Evolutionary conservation across 2,113 vertebrate species (phyloP), one percentile per base, ranked within the genome.

Genomic region (Callionymus lyra): DNA sequence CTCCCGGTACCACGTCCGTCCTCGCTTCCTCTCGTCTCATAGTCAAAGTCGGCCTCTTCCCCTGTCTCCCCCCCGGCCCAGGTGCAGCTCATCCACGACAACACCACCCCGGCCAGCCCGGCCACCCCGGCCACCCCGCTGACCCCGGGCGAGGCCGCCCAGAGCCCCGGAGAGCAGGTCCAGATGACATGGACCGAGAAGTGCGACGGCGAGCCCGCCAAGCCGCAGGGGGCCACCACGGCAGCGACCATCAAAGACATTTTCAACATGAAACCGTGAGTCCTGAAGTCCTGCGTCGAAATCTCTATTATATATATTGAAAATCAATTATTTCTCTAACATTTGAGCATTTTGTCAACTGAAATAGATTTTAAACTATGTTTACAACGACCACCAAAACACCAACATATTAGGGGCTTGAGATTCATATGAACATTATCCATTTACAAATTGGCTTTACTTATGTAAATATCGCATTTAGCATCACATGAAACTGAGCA

Each of bases 201-300:
- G 73, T 87, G 85, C 0, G 87, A 86, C 1, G 89, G 89, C 0
- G 93, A 97, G 68, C 88, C 91, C 56, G 88, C 86, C 63, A 93
- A 97, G 76, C 88, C 88, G 41, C 85, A 88, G n/a, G 90, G 87
- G 35, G 90, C 87, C 0, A 80, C 89, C 76, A 92, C 93, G 60
- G 86, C 91, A 0, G 90, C 93, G 57, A 89, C 87, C 82, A 92
- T 99, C 83, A 97, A 93, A 75, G 94, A 99, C 74, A 89, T 99
- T 77, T 98, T 99, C 89, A 98, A 83, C 85, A 99, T 99, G 94
- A 99, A 99, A 86, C 95, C 95, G 95, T 99, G 87, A 0, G 93
- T 86, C 21, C 21, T 27, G 8, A n/a, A n/a, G n/a, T n/a, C n/a
- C n/a, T n/a, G n/a, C n/a, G n/a, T n/a, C n/a, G n/a, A n/a, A n/a